Conservation (phyloP, 2,888 invertebrate species). For the Galerucella calmariensis region DNA sequence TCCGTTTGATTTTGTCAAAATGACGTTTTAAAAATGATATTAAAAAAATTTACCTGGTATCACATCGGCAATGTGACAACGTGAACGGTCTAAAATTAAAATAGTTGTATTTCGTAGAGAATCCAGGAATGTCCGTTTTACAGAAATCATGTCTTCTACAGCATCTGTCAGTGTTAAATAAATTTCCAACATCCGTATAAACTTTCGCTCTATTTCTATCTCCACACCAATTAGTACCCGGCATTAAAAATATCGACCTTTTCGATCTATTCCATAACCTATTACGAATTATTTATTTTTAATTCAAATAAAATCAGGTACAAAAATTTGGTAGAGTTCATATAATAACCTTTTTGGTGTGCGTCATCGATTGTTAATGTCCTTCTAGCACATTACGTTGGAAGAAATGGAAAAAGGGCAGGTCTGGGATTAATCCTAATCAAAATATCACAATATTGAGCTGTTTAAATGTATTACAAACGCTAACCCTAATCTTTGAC, state of each 20-base stretch:
- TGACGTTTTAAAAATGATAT: constrained; percentile 48
- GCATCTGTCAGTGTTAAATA: constrained; percentile 73
- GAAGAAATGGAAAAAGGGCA: too few relatives aligned
- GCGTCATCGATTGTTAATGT: too few relatives aligned
- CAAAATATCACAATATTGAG: too few relatives aligned
- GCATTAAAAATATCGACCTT: constrained; percentile 69
- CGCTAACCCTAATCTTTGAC: too few relatives aligned
- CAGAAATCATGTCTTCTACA: constrained; percentile 82
- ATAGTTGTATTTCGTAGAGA: constrained; percentile 71
- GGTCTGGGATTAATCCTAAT: too few relatives aligned
- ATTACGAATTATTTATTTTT: not conserved
- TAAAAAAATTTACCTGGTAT: constrained; percentile 72
- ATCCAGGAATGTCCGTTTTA: constrained; percentile 71
- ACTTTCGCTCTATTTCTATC: constrained; percentile 69
- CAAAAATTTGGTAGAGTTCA: not conserved
- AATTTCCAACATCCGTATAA: constrained; percentile 72
- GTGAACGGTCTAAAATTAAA: constrained; percentile 80
- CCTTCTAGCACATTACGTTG: too few relatives aligned
- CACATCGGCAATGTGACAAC: constrained; percentile 81
- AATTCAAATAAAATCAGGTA: not conserved
- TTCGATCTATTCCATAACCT: constrained; percentile 34
- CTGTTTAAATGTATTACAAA: too few relatives aligned
- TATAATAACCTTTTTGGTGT: too few relatives aligned
- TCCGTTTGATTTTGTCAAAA: not conserved
- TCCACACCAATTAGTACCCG: constrained; percentile 83